These are phyloP conservation scores for Tinamus guttatus DNA, from an alignment of 2,113 vertebrate species.

Conservation along the genomic window DNA sequence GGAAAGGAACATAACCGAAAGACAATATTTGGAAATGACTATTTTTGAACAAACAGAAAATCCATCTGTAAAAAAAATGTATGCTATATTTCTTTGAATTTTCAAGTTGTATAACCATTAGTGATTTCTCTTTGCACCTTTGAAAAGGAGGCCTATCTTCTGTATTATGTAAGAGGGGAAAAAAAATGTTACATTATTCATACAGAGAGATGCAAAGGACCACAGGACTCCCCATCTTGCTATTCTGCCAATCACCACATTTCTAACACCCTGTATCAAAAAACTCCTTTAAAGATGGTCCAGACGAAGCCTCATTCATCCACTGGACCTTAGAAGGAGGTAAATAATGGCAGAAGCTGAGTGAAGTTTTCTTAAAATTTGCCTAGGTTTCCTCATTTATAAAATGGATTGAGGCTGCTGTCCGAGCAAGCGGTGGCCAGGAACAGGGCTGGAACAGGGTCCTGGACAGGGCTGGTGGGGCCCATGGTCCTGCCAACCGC, in stretches of 20 bases:
- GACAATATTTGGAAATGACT: background rate
- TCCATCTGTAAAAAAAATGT: background rate
- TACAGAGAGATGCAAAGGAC: background rate
- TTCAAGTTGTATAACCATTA: background rate
- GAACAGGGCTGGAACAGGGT: too few species aligned
- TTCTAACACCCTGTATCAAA: fast-evolving
- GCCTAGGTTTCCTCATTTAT: background rate
- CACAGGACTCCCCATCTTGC: background rate
- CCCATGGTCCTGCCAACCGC: background rate
- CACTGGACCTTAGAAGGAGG: background rate
- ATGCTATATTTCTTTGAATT: background rate
- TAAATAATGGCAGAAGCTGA: background rate
- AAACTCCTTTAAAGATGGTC: background rate
- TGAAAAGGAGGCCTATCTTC: background rate
- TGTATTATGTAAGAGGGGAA: background rate
- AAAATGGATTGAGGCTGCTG: background rate
- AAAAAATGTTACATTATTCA: background rate
- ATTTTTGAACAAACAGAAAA: background rate
- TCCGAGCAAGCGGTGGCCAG: too few species aligned
- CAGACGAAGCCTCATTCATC: background rate
- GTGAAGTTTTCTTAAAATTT: background rate
- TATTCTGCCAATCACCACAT: background rate
- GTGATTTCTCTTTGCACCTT: background rate
- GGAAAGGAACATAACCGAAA: background rate
- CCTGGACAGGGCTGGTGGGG: fast-evolving